These are phyloP conservation scores for Pogonognathellus flavescens DNA, from an alignment of 1,140 invertebrate species.

Conservation along the genomic window DNA sequence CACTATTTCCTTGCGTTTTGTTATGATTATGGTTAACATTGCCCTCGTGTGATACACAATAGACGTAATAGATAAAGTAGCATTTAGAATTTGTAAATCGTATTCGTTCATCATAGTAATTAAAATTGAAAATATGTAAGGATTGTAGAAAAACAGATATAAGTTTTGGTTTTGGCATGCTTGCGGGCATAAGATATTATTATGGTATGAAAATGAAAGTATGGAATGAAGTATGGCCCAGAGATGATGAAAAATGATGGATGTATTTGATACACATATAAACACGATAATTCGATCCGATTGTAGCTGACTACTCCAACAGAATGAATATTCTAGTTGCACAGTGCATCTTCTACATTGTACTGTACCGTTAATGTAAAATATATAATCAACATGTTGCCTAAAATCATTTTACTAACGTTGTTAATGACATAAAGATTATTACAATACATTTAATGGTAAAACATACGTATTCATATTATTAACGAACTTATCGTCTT, in stretches of 20 bases:
- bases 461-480: conserved; percentile 18
- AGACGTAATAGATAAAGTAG: not conserved
- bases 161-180: too few relatives aligned
- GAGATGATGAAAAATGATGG: too few relatives aligned
- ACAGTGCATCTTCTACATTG: not conserved
- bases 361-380: conserved; percentile 9
- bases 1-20: too few relatives aligned
- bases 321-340: not conserved
- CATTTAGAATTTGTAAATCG: not conserved
- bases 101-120: not conserved
- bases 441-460: too few relatives aligned
- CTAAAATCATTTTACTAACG: conserved; percentile 52
- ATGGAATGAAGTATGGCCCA: too few relatives aligned
- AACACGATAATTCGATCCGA: too few relatives aligned
- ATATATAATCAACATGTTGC: conserved; percentile 23
- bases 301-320: too few relatives aligned
- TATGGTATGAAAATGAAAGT: too few relatives aligned
- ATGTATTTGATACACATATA: too few relatives aligned
- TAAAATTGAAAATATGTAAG: too few relatives aligned
- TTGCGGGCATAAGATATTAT: too few relatives aligned
- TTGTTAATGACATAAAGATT: conserved; percentile 26
- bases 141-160: too few relatives aligned
- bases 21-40: not conserved
- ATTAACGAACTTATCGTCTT: conserved; percentile 14
- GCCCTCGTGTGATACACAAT: not conserved